Evolutionary conservation across 2,113 vertebrate genomes (phyloP).

Genomic region (Paratilapia polleni): DNA sequence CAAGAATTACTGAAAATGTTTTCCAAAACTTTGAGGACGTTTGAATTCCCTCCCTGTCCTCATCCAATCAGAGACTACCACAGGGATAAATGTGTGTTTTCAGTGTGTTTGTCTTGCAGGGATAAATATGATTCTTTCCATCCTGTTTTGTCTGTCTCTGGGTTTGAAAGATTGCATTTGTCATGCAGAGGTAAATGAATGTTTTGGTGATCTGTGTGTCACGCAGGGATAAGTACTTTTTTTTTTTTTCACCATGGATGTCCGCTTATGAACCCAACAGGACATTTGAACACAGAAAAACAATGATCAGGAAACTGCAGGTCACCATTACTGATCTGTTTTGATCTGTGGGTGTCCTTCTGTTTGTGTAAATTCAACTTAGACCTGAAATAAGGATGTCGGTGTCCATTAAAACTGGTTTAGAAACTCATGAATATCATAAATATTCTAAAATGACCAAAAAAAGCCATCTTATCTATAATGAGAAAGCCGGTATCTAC

Average conservation of each 20-base stretch:
- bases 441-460: neutral
- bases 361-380: neutral
- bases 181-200: slow-evolving; percentile 20
- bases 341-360: neutral
- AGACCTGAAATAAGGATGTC: neutral
- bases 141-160: neutral
- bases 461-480: neutral
- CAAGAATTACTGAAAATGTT: neutral
- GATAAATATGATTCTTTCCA: slow-evolving; percentile 17
- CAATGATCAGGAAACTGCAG: slow-evolving; percentile 9
- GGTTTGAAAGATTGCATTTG: neutral
- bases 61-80: neutral
- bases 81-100: neutral
- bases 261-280: neutral
- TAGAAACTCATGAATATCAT: neutral
- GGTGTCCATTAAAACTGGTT: neutral
- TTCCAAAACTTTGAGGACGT: neutral
- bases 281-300: neutral
- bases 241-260: neutral
- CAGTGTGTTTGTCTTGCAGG: neutral
- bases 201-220: neutral
- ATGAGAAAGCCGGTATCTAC: neutral
- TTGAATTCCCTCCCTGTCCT: neutral
- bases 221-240: slow-evolving; percentile 12
- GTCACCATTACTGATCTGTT: neutral